Evolutionary conservation across 2,888 invertebrate genomes (phyloP), one percentile per base, ranked within the genome.

Genomic region (Branchipolynoe longqiensis): DNA sequence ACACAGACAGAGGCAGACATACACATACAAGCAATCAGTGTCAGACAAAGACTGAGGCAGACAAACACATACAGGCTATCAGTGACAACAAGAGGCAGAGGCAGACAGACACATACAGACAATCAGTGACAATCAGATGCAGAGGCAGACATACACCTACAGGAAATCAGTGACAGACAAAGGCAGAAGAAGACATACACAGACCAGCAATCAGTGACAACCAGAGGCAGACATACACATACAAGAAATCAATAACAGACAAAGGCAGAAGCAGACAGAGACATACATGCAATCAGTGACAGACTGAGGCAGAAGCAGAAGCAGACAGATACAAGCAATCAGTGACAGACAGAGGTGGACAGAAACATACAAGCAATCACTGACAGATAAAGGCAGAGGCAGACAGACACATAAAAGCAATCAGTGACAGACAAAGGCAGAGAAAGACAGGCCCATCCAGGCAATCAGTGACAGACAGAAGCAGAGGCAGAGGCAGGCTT

Each of bases 201-300:
- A 62, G 8, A 62, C 25, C 6, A 6, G 12, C 31, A 25, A 6
- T 14, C 62, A 62, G 31, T 14, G 8, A n/a, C 8, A 62, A 6
- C 6, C 6, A 25, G 6, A 62, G 62, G 6, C 31, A 25, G 31
- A 25, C 25, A 73, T 28, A 73, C 18, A 73, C 31, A 31, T 73
- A 18, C 31, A 73, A 22, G 33, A 36, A 73, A 22, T 8, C 31
- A 73, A 6, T 31, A 33, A 73, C 36, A 31, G 73, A 73, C 36
- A 73, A 36, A 73, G 31, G 33, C 2, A 73, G 22, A 73, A 33
- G 33, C 33, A 73, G 73, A 73, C 36, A 73, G n/a, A 62, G 12
- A 62, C 12, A 14, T n/a, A 25, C 12, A n/a, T n/a, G 48, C 18
- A 48, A 8, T 12, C 8, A 48, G 8, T 12, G 48, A 48, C 48